Conservation (phyloP, 2,797 vertebrate species). For the Uromys caudimaculatus region DNA sequence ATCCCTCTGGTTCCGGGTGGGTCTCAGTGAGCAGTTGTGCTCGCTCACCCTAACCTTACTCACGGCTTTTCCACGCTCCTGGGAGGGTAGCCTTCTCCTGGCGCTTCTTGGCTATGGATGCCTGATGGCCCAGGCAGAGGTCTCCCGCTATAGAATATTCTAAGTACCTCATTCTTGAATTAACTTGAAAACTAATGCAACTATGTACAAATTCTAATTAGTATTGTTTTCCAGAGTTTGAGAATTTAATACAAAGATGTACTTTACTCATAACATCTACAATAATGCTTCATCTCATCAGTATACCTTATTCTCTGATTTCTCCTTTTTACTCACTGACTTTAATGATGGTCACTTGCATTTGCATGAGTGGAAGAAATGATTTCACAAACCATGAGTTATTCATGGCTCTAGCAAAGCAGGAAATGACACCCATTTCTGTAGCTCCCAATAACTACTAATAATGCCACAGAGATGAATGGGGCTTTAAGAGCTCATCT, state of each 20-base stretch:
- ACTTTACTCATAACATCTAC: background rate
- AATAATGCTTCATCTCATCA: background rate
- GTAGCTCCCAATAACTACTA: too few relatives aligned
- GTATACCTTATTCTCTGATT: background rate
- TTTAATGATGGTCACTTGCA: background rate
- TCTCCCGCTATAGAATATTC: background rate
- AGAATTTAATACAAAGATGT: background rate
- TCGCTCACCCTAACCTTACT: too few relatives aligned
- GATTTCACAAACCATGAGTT: background rate
- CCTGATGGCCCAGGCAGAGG: too few relatives aligned
- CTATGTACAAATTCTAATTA: slow-evolving; percentile 19
- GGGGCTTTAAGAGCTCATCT: too few relatives aligned
- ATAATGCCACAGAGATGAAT: too few relatives aligned
- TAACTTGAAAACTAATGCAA: background rate
- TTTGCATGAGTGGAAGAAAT: background rate
- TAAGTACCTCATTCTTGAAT: background rate
- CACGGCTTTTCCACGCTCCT: too few relatives aligned
- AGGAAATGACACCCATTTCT: too few relatives aligned
- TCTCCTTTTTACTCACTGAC: background rate
- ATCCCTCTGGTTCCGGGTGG: too few relatives aligned
- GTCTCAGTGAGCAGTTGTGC: too few relatives aligned
- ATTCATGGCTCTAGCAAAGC: background rate
- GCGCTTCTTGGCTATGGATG: too few relatives aligned
- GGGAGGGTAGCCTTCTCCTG: too few relatives aligned
- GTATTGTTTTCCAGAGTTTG: background rate